Evolutionary conservation across 1,140 invertebrate genomes (phyloP).

Genomic region (Calycopis cecrops): DNA sequence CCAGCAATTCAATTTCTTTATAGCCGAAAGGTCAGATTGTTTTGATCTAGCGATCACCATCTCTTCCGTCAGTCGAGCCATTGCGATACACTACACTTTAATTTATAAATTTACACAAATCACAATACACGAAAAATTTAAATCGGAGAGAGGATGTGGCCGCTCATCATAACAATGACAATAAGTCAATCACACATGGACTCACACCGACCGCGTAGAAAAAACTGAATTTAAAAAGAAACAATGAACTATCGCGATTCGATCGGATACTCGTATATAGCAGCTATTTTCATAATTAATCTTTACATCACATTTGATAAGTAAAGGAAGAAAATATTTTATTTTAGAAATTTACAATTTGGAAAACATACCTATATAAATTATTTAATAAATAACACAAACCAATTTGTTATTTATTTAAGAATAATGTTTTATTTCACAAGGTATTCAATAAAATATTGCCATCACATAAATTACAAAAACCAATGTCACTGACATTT

Average conservation of each 20-base stretch:
- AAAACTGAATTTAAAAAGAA: conserved; percentile 33
- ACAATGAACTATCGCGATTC: conserved; percentile 3
- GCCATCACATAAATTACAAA: no score
- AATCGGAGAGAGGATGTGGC: conserved; percentile 38
- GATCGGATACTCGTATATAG: no score
- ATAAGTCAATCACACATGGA: conserved; percentile 21
- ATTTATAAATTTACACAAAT: conserved; percentile 16
- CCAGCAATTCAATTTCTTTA: conserved; percentile 94
- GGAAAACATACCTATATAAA: no score
- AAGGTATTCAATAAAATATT: no score
- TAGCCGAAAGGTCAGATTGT: conserved; percentile 86
- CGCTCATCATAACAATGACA: conserved; percentile 40
- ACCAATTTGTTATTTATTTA: no score
- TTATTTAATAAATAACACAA: no score
- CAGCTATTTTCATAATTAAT: no score
- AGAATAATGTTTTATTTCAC: no score
- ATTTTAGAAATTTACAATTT: no score
- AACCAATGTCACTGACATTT: no score
- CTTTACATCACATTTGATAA: no score
- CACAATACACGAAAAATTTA: conserved; percentile 21
- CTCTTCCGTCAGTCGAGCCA: conserved; percentile 91
- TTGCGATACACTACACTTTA: conserved; percentile 59
- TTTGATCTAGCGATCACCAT: conserved; percentile 93
- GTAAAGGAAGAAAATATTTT: no score
- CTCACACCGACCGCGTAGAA: conserved; percentile 19